These are phyloP conservation scores for Drosophila sp. DNA, from an alignment of 1,140 invertebrate species.

Conservation along the genomic window DNA sequence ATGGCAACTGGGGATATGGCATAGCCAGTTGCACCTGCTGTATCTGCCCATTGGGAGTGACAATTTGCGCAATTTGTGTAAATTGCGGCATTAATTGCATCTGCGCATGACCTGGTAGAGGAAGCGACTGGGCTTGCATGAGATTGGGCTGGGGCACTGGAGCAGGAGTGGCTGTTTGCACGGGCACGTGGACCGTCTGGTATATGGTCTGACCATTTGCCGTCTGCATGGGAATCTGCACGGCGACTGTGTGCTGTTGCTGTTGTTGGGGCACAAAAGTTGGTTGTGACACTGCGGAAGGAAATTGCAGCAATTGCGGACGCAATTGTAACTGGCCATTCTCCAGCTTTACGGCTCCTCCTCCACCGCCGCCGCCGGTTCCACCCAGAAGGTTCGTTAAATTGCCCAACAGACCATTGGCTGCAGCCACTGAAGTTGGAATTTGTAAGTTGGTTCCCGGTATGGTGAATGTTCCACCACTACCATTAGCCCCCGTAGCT, in stretches of 20 bases:
- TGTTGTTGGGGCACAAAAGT: conserved; percentile 88
- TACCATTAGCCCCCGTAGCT: background rate
- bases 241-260: conserved; percentile 89
- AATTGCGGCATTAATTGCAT: conserved; percentile 90
- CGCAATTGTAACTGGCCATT: conserved; percentile 86
- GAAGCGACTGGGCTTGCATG: conserved; percentile 65
- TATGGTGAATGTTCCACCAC: conserved; percentile 83
- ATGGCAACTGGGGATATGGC: conserved; percentile 83
- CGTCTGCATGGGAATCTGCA: conserved; percentile 95
- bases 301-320: conserved; percentile 89
- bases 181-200: conserved; percentile 95
- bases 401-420: conserved; percentile 75
- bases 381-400: conserved; percentile 51
- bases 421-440: conserved; percentile 81
- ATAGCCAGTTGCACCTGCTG: conserved; percentile 90
- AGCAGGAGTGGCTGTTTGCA: conserved; percentile 88
- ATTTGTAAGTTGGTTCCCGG: conserved; percentile 86
- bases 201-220: conserved; percentile 95
- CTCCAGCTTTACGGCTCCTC: conserved; percentile 68
- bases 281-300: conserved; percentile 39
- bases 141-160: conserved; percentile 79
- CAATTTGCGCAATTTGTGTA: conserved; percentile 91
- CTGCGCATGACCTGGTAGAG: conserved; percentile 72
- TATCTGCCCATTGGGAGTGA: conserved; percentile 93
- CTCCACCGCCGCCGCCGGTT: conserved; percentile 12